These are phyloP conservation scores for Cylas formicarius DNA, from an alignment of 1,140 invertebrate species.

Conservation along the genomic window DNA sequence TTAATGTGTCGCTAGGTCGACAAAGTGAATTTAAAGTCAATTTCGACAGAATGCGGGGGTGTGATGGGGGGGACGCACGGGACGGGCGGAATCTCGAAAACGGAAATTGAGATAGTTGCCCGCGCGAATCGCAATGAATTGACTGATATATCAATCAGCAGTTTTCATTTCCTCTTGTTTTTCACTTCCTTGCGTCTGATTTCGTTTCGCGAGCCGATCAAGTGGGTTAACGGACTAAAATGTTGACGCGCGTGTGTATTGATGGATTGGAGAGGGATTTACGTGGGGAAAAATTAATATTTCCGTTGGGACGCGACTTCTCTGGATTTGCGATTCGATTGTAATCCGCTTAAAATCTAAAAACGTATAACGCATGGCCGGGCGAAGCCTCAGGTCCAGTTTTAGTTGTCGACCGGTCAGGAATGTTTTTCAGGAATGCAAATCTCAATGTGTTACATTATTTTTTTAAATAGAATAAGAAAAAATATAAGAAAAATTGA, in stretches of 20 bases:
- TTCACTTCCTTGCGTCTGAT: neutral
- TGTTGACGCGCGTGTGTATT: too few species aligned
- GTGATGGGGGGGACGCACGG: neutral
- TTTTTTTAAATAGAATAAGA: too few species aligned
- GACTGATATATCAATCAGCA: slow-evolving; percentile 24
- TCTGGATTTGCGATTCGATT: too few species aligned
- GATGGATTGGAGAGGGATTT: neutral
- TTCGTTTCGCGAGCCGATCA: neutral
- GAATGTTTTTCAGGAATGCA: too few species aligned
- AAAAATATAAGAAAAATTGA: too few species aligned
- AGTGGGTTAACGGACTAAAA: neutral
- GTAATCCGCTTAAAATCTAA: too few species aligned
- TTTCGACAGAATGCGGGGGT: neutral
- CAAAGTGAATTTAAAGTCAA: slow-evolving; percentile 15
- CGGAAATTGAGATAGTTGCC: slow-evolving; percentile 25
- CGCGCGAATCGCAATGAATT: slow-evolving; percentile 14
- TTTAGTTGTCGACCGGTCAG: too few species aligned
- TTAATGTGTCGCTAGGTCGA: slow-evolving; percentile 1
- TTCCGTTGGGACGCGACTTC: too few species aligned
- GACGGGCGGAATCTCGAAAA: slow-evolving; percentile 4
- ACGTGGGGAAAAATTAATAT: too few species aligned
- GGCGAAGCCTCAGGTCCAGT: too few species aligned
- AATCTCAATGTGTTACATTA: too few species aligned
- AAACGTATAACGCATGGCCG: too few species aligned
- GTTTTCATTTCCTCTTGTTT: slow-evolving; percentile 21